Base-by-base conservation (phyloP, 1,140 invertebrate genomes). In the Homalodisca vitripennis region DNA sequence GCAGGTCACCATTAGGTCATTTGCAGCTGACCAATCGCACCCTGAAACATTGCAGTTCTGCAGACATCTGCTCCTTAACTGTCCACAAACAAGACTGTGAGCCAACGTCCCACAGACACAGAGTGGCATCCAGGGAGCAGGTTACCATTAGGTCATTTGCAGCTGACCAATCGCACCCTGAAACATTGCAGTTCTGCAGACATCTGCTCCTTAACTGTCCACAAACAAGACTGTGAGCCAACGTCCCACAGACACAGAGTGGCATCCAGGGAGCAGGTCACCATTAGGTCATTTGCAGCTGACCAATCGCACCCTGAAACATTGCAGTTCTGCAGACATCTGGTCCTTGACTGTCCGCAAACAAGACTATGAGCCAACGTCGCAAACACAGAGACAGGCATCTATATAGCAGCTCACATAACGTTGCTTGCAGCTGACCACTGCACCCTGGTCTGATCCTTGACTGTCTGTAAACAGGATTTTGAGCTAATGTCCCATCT, bases 341-440 rank as follows among this genome's bases (percentile, higher is more conserved):
- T 86, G 87, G 79, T 92, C 90, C 60, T 77, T 77, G 30, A 91
- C 84, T 32, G 83, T 81, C 66, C 91, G 79, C 68, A 95, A 80
- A 75, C 91, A 92, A 14, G 76, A 78, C 1, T 81, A 80, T 55
- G 63, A 47, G 1, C 81, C 75, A 13, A 86, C 82, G 72, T 89
- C 85, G 92, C 93, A 95, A 22, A 95, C 80, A 70, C 89, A 84
- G 53, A 93, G 84, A 22, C 87, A 89, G 3, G 86, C 85, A 80
- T 95, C 93, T 70, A 88, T 76, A 14, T 90, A 92, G 57, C 88
- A 89, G 53, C 90, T 91, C 31, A 93, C 87, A 95, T 84, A 26
- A 93, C 80, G 79, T 95, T 93, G 81, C 95, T 95, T 20, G 91
- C 91, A 12, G 87, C 84, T 1, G 92, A 94, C 92, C 93, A 95